A percentile compares a stretch with the other conserved stretches of the same genome.
Conservation (phyloP, 2,797 vertebrate genomes). For the Melanotaenia parkinsoni region DNA sequence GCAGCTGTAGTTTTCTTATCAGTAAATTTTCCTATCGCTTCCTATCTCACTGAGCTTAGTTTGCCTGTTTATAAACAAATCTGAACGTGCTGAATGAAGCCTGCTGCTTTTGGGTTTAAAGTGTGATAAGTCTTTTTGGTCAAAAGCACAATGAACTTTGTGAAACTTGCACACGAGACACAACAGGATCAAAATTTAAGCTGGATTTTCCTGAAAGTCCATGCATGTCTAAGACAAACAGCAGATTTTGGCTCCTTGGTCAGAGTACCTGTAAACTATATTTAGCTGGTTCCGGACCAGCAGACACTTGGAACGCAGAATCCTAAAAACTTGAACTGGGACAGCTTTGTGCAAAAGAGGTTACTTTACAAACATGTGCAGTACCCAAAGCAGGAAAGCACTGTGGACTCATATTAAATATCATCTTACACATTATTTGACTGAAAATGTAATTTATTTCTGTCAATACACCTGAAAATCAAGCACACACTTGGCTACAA, state of each 20-base stretch:
- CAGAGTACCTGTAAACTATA: constrained; percentile 67
- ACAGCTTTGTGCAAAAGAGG: constrained; percentile 20
- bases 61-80: constrained; percentile 58
- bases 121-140: constrained; percentile 16
- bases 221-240: constrained; percentile 39
- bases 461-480: constrained; percentile 45
- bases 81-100: constrained; percentile 30
- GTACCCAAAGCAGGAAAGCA: constrained; percentile 31
- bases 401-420: constrained; percentile 19
- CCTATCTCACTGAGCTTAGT: constrained; percentile 39
- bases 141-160: constrained; percentile 47
- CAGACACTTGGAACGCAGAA: constrained; percentile 63
- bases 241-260: constrained; percentile 55
- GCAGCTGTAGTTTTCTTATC: constrained; percentile 54
- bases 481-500: constrained; percentile 43
- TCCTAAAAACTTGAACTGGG: constrained; percentile 48
- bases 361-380: constrained; percentile 29
- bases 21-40: constrained; percentile 47
- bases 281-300: constrained; percentile 76
- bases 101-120: constrained; percentile 23
- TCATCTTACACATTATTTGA: constrained; percentile 29
- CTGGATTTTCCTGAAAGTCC: constrained; percentile 63
- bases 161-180: constrained; percentile 49
- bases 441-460: constrained; percentile 41
- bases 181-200: constrained; percentile 50